Conservation (phyloP, 1,140 invertebrate genomes). For the Sitobion miscanthi region DNA sequence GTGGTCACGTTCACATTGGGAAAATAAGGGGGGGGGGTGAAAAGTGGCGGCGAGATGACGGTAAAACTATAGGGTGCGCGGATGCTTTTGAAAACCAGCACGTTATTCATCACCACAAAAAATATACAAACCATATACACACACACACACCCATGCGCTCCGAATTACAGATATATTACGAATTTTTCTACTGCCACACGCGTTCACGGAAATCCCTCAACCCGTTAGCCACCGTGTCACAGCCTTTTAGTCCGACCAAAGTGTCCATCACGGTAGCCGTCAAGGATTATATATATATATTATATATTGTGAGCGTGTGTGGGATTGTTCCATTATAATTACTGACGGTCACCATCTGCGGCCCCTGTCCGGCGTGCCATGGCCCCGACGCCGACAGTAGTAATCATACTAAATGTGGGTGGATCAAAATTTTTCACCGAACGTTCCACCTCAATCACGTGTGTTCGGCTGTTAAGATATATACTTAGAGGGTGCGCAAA, state of each 20-base stretch:
- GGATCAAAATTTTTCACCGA: not conserved
- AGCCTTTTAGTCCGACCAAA: not conserved
- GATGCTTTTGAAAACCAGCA: conserved; percentile 18
- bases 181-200: not conserved
- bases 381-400: not conserved
- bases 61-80: not conserved
- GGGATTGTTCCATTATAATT: conserved; percentile 40
- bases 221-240: not conserved
- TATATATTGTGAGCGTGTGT: not conserved
- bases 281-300: conserved; percentile 17
- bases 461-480: not conserved
- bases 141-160: not conserved
- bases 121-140: not conserved
- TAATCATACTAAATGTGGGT: not conserved
- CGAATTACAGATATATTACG: not conserved
- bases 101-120: conserved; percentile 47
- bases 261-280: conserved; percentile 47
- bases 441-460: not conserved
- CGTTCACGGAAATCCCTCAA: not conserved
- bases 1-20: conserved; percentile 46
- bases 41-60: not conserved
- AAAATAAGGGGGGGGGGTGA: not conserved
- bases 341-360: conserved; percentile 37
- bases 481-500: not conserved
- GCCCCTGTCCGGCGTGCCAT: not conserved